Evolutionary conservation across 2,888 invertebrate genomes (phyloP).

Genomic region (Crematogaster levior): DNA sequence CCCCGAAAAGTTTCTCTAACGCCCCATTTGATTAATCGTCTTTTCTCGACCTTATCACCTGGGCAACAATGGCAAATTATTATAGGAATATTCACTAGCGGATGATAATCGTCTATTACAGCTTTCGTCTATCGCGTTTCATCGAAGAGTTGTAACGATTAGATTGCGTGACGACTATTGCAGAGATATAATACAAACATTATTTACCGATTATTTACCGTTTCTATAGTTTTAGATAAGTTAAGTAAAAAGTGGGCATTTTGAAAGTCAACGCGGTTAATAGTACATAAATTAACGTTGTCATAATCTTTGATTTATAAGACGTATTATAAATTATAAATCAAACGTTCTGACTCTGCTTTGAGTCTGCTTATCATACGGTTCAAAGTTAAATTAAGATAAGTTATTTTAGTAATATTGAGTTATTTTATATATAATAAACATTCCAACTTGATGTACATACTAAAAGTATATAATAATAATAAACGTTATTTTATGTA

Average conservation of each 20-base stretch:
- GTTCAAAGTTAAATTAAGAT: no score
- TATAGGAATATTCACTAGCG: neutral
- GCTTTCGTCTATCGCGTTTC: neutral
- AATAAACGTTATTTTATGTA: neutral
- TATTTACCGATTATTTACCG: no score
- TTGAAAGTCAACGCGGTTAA: no score
- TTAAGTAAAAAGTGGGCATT: no score
- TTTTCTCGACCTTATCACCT: neutral
- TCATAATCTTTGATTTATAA: no score
- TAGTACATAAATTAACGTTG: no score
- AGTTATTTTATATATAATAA: no score
- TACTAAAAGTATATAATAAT: neutral
- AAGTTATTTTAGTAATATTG: neutral
- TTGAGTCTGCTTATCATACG: no score
- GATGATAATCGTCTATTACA: neutral
- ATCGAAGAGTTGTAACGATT: neutral
- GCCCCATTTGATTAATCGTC: conserved; percentile 10
- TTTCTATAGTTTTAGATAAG: neutral
- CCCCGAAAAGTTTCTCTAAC: conserved; percentile 20
- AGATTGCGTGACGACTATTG: neutral
- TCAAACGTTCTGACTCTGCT: no score
- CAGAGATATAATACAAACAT: neutral
- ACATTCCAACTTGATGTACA: neutral
- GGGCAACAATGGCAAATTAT: conserved; percentile 1
- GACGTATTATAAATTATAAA: no score